phyloP scores from a whole-genome alignment of 2,797 vertebrate genomes.

The Vespertilio murinus region DNA sequence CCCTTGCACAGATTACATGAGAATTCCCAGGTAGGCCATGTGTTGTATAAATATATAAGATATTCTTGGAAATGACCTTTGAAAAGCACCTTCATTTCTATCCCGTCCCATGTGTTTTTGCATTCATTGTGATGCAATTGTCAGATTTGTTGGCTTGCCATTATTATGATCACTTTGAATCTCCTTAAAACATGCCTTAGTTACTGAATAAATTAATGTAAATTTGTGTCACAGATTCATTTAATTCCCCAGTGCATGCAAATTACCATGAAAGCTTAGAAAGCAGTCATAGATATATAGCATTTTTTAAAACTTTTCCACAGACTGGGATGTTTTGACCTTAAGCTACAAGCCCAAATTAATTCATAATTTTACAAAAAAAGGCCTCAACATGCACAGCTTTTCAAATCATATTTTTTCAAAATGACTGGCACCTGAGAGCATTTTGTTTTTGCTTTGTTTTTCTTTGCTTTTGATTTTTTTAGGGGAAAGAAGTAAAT shows the following conservation, averaged over 20 bases:
- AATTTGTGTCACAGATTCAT: constrained; percentile 54
- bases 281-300: constrained; percentile 41
- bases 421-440: constrained; percentile 16
- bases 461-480: neutral
- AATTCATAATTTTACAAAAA: constrained; percentile 53
- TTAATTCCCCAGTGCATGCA: constrained; percentile 57
- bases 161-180: constrained; percentile 58
- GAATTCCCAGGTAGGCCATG: neutral
- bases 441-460: neutral
- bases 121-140: neutral
- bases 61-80: neutral
- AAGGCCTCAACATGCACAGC: neutral
- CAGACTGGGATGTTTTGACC: constrained; percentile 42
- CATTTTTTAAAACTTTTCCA: neutral
- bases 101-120: neutral
- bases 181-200: constrained; percentile 50
- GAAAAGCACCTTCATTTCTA: constrained; percentile 28
- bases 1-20: neutral
- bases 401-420: constrained; percentile 31
- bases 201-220: constrained; percentile 68
- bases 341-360: constrained; percentile 30
- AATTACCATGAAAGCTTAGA: constrained; percentile 52
- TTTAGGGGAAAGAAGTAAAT: neutral
- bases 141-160: constrained; percentile 7
- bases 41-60: neutral